Conservation (phyloP, 2,113 vertebrate species). For the Pampusana beccarii region DNA sequence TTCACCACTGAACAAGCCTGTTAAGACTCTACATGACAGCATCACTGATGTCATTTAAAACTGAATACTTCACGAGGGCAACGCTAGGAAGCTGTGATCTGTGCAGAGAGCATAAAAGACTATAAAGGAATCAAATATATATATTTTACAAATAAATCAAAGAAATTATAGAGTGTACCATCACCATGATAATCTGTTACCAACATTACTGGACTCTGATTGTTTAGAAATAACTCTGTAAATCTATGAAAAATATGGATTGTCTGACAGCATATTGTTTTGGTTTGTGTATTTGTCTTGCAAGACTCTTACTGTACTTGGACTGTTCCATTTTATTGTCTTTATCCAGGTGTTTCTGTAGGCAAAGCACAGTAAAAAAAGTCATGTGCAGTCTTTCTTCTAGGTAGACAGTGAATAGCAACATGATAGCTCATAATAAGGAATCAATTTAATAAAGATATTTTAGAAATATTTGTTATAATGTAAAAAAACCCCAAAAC, state of each 20-base stretch:
- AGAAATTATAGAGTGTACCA: slow-evolving; percentile 45
- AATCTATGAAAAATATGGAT: not conserved
- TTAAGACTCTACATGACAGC: not conserved
- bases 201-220: not conserved
- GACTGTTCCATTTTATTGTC: not conserved
- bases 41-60: slow-evolving; percentile 16
- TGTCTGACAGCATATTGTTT: not conserved
- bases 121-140: slow-evolving; percentile 37
- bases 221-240: slow-evolving; percentile 2
- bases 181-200: slow-evolving; percentile 1
- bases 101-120: slow-evolving; percentile 15
- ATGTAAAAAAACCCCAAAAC: not conserved
- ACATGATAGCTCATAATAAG: slow-evolving; percentile 8
- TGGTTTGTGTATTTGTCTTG: not conserved
- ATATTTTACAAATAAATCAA: slow-evolving; percentile 45
- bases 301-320: not conserved
- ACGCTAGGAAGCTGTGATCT: slow-evolving; percentile 31
- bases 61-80: slow-evolving; percentile 23
- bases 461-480: slow-evolving; percentile 37
- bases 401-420: slow-evolving; percentile 13
- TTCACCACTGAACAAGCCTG: slow-evolving; percentile 4
- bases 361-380: slow-evolving; percentile 43
- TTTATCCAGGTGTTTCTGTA: slow-evolving; percentile 39
- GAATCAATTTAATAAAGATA: slow-evolving; percentile 25
- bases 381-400: not conserved